These are phyloP conservation scores for Paralichthys olivaceus DNA, from an alignment of 2,113 vertebrate genomes.

Conservation along the genomic window DNA sequence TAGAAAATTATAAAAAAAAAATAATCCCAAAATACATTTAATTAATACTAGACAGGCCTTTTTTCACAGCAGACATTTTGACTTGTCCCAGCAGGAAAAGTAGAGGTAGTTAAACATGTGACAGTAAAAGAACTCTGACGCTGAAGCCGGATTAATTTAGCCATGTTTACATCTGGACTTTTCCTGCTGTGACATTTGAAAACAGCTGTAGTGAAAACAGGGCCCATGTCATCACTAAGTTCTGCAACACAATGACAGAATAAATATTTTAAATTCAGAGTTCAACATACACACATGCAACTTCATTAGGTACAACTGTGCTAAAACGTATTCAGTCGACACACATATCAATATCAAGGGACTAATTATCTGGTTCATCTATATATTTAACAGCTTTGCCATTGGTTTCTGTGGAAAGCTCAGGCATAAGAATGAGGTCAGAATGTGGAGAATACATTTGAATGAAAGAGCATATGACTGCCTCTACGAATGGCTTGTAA, in stretches of 20 bases:
- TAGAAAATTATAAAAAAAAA: conserved; percentile 33
- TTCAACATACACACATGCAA: background rate
- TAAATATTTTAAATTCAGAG: conserved; percentile 7
- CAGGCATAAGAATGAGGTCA: background rate
- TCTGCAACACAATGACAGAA: background rate
- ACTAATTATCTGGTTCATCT: background rate
- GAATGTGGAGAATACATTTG: background rate
- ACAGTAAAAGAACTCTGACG: background rate
- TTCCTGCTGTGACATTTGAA: background rate
- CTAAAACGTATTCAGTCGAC: background rate
- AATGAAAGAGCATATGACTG: background rate
- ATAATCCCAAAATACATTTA: conserved; percentile 68
- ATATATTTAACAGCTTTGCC: background rate
- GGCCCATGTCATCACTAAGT: background rate
- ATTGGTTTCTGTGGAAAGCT: background rate
- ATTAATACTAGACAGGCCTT: background rate
- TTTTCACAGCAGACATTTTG: conserved; percentile 1
- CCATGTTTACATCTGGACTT: background rate
- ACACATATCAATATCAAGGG: too few relatives aligned
- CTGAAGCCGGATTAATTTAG: background rate
- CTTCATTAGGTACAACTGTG: background rate
- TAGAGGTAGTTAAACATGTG: background rate
- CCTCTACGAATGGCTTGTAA: background rate
- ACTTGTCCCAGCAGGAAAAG: background rate
- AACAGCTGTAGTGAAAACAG: background rate